Conservation (phyloP, 2,113 vertebrate species). For the Engystomops pustulosus region DNA sequence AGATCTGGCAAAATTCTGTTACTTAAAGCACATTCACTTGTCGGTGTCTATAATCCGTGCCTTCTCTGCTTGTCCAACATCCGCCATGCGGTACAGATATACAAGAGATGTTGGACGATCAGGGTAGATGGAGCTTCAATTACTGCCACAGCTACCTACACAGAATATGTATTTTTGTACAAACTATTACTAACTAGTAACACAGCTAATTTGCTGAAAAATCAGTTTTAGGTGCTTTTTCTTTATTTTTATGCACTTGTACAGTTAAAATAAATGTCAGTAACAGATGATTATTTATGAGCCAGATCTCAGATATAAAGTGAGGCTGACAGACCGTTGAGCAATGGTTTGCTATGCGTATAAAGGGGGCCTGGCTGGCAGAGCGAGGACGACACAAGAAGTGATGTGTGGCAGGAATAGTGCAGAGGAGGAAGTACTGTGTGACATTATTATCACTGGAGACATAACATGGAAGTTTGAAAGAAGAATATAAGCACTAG, state of each 20-base stretch:
- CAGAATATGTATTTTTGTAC: constrained; percentile 13
- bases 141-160: constrained; percentile 11
- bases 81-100: background rate
- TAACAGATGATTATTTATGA: constrained; percentile 69
- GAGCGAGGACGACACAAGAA: background rate
- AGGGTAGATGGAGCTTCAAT: background rate
- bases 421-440: constrained; percentile 11
- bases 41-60: constrained; percentile 32
- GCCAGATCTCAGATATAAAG: constrained; percentile 68
- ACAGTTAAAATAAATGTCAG: constrained; percentile 60
- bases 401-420: constrained; percentile 37
- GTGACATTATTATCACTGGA: constrained; percentile 35
- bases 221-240: background rate
- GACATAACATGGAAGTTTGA: constrained; percentile 45
- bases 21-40: constrained; percentile 12
- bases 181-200: constrained; percentile 34
- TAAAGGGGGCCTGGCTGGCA: constrained; percentile 6
- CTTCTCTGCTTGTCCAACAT: constrained; percentile 3
- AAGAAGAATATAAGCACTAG: constrained; percentile 51
- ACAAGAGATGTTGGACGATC: background rate
- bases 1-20: constrained; percentile 72
- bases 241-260: constrained; percentile 40
- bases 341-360: background rate
- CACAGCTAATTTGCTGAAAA: background rate
- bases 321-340: constrained; percentile 8